These are phyloP conservation scores for Calidris pugnax DNA, from an alignment of 2,113 vertebrate species.

Conservation along the genomic window DNA sequence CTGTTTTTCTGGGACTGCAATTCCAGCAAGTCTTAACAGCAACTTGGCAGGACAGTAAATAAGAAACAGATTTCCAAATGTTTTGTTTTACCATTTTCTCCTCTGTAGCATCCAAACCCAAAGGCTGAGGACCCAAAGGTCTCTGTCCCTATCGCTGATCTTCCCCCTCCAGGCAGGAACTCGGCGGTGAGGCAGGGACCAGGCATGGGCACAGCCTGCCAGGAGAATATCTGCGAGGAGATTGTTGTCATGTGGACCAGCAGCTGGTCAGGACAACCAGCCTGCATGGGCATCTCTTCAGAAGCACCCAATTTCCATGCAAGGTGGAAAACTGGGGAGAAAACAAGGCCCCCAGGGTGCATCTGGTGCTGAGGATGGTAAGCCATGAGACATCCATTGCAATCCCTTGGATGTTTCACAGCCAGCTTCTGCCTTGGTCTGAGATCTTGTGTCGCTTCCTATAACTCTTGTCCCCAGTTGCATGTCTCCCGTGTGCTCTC, in stretches of 20 bases:
- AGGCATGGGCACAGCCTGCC: background rate
- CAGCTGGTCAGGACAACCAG: background rate
- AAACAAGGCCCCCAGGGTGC: background rate
- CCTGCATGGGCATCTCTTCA: fast-evolving
- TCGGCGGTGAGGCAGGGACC: fast-evolving
- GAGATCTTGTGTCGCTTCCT: background rate
- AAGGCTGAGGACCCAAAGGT: background rate
- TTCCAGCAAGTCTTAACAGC: background rate
- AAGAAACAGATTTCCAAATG: conserved; percentile 47
- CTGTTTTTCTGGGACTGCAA: background rate
- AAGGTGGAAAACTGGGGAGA: background rate
- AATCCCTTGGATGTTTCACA: background rate
- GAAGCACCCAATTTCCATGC: background rate
- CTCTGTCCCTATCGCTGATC: fast-evolving
- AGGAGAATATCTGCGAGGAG: background rate
- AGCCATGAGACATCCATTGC: background rate
- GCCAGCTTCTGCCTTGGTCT: background rate
- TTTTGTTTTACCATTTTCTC: background rate
- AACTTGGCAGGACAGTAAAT: conserved; percentile 37
- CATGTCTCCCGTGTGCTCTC: background rate
- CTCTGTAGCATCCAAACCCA: background rate
- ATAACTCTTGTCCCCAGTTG: background rate
- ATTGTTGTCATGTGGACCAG: fast-evolving
- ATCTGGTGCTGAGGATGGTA: background rate
- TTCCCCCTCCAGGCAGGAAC: background rate